Base-by-base conservation (phyloP, 1,140 invertebrate genomes). In the Phymorhynchus buccinoides region DNA sequence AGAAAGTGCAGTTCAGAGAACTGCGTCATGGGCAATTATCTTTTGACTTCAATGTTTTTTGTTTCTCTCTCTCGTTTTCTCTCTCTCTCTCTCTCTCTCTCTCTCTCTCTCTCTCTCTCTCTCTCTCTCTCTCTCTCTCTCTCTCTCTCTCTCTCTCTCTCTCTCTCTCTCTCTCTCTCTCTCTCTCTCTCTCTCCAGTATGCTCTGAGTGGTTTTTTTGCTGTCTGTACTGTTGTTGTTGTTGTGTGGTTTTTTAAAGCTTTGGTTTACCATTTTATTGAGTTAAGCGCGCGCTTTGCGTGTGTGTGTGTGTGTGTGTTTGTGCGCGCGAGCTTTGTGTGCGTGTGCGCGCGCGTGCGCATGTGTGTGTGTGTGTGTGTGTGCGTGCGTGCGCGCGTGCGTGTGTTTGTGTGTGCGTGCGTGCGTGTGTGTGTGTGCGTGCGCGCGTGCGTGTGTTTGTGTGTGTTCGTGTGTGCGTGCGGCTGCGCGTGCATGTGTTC, bases 21-120 rank as follows among this genome's bases (percentile, higher is more conserved):
- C n/a, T n/a, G n/a, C n/a, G n/a, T n/a, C n/a, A n/a, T n/a, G n/a
- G n/a, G n/a, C n/a, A n/a, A n/a, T n/a, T n/a, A n/a, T n/a, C n/a
- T n/a, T n/a, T n/a, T n/a, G n/a, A n/a, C n/a, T n/a, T n/a, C n/a
- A n/a, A n/a, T n/a, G n/a, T n/a, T 39, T 12, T 73, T 27, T 73
- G 1, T 48, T 73, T 73, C 9, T 73, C 71, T 73, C 14, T 73
- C 71, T 35, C 3, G 32, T 22, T 35, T 22, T 73, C 32, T 73
- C n/a, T 73, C 0, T 73, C 14, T 32, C 32, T 3, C n/a, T 9
- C 71, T 73, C 30, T 73, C 71, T n/a, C 12, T 71, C 27, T 71
- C 71, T 73, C 71, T 73, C 12, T 73, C 4, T 73, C 0, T 73
- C 71, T 73, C 9, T 73, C 71, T 73, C 9, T 73, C 71, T 73